These are phyloP conservation scores for Himalopsyche anomala DNA, from an alignment of 2,888 invertebrate genomes.

Conservation along the genomic window DNA sequence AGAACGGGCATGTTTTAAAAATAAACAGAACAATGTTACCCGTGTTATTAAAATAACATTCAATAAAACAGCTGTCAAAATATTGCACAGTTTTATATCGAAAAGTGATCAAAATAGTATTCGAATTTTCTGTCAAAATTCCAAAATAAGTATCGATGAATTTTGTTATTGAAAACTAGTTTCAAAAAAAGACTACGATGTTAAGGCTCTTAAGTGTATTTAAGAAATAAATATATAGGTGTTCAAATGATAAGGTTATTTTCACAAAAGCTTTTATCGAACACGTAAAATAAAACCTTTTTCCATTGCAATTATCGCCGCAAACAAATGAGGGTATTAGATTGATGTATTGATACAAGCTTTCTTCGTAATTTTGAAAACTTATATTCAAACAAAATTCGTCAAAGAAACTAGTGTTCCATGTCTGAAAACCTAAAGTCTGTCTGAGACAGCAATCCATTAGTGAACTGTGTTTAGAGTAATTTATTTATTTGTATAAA, in stretches of 20 bases:
- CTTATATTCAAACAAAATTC: background rate
- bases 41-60: no score
- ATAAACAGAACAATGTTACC: no score
- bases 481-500: background rate
- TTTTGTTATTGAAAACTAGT: background rate
- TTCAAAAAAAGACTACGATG: background rate
- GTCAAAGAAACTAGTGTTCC: background rate
- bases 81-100: background rate
- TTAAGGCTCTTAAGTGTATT: no score
- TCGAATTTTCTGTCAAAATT: background rate
- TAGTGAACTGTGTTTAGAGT: background rate
- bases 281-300: background rate
- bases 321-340: background rate
- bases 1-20: no score
- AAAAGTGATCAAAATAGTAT: background rate
- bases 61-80: no score
- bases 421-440: background rate
- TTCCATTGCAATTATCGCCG: background rate
- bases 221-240: no score
- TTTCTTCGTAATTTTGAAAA: constrained; percentile 6
- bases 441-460: constrained; percentile 14
- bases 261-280: constrained; percentile 6
- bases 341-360: constrained; percentile 1
- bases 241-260: background rate
- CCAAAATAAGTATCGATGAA: background rate